Evolutionary conservation across 2,888 invertebrate genomes (phyloP).

Genomic region (Aethes cnicana): DNA sequence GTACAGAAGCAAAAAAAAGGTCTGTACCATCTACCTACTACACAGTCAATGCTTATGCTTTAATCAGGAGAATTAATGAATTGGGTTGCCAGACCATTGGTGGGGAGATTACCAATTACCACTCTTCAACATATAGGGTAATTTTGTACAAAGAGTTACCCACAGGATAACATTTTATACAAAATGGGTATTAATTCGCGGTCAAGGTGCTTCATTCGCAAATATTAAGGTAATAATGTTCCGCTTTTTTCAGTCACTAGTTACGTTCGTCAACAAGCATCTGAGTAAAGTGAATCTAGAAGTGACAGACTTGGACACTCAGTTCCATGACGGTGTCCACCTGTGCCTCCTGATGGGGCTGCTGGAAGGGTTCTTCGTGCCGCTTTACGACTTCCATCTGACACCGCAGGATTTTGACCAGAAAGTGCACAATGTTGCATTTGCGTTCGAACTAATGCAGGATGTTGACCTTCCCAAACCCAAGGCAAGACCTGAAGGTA

Average conservation of each 20-base stretch:
- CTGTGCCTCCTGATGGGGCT: conserved; percentile 97
- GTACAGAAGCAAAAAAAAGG: no score
- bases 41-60: no score
- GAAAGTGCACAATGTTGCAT: conserved; percentile 97
- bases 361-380: conserved; percentile 98
- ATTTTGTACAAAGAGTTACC: no score
- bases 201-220: no score
- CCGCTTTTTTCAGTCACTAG: conserved; percentile 89
- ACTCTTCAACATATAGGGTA: no score
- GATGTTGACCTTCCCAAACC: conserved; percentile 96
- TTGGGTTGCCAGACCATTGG: no score
- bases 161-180: no score
- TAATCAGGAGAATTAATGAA: no score
- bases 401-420: conserved; percentile 95
- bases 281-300: conserved; percentile 98
- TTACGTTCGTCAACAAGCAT: conserved; percentile 99
- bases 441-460: conserved; percentile 99
- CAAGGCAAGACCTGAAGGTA: conserved; percentile 97
- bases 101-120: no score
- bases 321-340: conserved; percentile 99
- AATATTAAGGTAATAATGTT: no score
- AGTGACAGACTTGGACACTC: conserved; percentile 94
- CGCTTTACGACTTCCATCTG: conserved; percentile 95
- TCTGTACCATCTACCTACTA: no score
- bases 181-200: no score